Conservation (phyloP, 2,113 vertebrate genomes). For the Rhinopithecus roxellana region DNA sequence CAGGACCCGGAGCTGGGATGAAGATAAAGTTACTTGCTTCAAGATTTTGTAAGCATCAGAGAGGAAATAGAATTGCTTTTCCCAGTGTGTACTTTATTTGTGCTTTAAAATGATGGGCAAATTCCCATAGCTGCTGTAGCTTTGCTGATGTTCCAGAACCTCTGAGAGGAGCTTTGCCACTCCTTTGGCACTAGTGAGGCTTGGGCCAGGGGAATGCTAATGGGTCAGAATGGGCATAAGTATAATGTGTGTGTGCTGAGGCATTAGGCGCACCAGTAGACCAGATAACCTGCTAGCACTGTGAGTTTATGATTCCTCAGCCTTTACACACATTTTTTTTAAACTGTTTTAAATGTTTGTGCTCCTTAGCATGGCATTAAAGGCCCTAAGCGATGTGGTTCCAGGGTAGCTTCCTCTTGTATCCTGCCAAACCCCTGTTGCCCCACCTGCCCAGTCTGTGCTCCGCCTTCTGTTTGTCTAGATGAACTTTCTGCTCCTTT, state of each 20-base stretch:
- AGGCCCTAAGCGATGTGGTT: not conserved
- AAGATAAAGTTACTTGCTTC: not conserved
- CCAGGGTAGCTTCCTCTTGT: not conserved
- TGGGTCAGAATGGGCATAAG: not conserved
- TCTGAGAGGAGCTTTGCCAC: not conserved
- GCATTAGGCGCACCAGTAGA: not conserved
- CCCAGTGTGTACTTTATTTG: not conserved
- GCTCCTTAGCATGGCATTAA: not conserved
- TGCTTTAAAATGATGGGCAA: not conserved
- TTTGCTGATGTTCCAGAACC: not conserved
- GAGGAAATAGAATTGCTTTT: not conserved
- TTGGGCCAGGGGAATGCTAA: not conserved
- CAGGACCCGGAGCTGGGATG: not conserved
- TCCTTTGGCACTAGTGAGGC: not conserved
- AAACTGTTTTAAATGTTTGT: not conserved
- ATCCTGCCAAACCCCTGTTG: not conserved
- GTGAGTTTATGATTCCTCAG: not conserved
- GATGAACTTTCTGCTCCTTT: not conserved
- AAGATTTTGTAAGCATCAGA: not conserved
- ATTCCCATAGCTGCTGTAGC: not conserved
- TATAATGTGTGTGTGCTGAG: fast-evolving
- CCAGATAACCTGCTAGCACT: not conserved
- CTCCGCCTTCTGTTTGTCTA: not conserved
- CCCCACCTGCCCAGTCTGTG: not conserved
- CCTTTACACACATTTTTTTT: not conserved